These are phyloP conservation scores for Chirona hameri DNA, from an alignment of 2,888 invertebrate species.

Conservation along the genomic window DNA sequence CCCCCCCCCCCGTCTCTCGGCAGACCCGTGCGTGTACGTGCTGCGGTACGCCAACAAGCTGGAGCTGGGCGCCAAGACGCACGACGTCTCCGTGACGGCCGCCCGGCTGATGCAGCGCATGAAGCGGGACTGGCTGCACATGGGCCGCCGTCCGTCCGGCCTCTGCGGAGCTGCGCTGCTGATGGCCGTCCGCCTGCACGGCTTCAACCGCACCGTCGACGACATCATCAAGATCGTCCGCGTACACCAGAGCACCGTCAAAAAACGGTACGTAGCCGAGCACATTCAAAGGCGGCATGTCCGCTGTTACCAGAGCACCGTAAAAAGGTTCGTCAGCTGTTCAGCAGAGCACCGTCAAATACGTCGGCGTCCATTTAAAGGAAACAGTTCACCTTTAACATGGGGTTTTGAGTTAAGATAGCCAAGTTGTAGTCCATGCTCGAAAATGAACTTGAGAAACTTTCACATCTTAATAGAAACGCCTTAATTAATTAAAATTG, in stretches of 20 bases:
- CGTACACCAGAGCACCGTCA: slow-evolving; percentile 87
- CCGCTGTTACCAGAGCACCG: neutral
- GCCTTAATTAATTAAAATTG: too few relatives aligned
- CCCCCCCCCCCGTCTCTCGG: neutral
- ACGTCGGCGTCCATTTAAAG: too few relatives aligned
- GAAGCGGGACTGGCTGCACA: slow-evolving; percentile 97
- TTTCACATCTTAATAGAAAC: too few relatives aligned
- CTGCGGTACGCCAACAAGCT: slow-evolving; percentile 89
- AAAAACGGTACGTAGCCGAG: slow-evolving; percentile 63
- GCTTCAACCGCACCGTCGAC: slow-evolving; percentile 77
- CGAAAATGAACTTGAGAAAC: too few relatives aligned
- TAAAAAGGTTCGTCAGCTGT: too few relatives aligned
- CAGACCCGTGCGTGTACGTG: slow-evolving; percentile 88
- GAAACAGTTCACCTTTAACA: too few relatives aligned
- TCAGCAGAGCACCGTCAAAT: too few relatives aligned
- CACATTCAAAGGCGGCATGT: slow-evolving; percentile 28
- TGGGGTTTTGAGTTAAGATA: too few relatives aligned
- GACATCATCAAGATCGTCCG: slow-evolving; percentile 93
- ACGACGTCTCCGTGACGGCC: slow-evolving; percentile 93
- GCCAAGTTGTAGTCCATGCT: too few relatives aligned
- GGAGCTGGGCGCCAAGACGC: slow-evolving; percentile 86
- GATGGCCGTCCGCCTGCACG: slow-evolving; percentile 71
- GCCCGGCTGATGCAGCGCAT: slow-evolving; percentile 89
- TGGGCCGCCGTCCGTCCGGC: slow-evolving; percentile 92
- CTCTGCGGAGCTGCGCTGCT: slow-evolving; percentile 87